These are phyloP conservation scores for Heterochromis multidens DNA, from an alignment of 2,113 vertebrate species.

Conservation along the genomic window DNA sequence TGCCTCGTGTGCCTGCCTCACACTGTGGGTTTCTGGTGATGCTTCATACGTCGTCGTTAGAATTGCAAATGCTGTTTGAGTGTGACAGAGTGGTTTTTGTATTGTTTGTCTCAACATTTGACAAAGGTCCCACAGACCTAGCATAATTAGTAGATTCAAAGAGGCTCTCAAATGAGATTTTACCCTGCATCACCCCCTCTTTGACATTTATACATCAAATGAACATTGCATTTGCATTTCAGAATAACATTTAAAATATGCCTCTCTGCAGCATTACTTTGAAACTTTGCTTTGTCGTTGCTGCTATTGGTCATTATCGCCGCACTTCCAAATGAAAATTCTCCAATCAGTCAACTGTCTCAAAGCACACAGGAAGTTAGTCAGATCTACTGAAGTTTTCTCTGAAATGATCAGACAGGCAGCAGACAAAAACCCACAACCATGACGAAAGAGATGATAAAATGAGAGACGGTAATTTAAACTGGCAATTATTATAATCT, in stretches of 20 bases:
- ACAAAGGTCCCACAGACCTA: constrained; percentile 48
- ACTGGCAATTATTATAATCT: neutral
- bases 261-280: neutral
- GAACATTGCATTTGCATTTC: constrained; percentile 32
- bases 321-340: neutral
- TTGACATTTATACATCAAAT: constrained; percentile 52
- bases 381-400: neutral
- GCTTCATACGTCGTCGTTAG: constrained; percentile 59
- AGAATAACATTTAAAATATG: neutral
- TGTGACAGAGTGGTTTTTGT: constrained; percentile 66
- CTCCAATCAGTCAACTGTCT: neutral
- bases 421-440: neutral
- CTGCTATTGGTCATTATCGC: neutral
- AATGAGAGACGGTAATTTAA: neutral
- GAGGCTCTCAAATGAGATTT: constrained; percentile 40
- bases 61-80: constrained; percentile 69
- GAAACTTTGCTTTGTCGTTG: neutral
- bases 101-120: constrained; percentile 47
- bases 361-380: neutral
- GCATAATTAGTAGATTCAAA: constrained; percentile 48
- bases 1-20: constrained; percentile 40
- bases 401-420: neutral
- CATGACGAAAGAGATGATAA: neutral
- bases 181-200: constrained; percentile 2
- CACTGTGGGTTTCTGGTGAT: constrained; percentile 64